Evolutionary conservation across 2,797 vertebrate species (phyloP), one percentile per base, ranked within the genome.

Genomic region (Hemibagrus guttatus): DNA sequence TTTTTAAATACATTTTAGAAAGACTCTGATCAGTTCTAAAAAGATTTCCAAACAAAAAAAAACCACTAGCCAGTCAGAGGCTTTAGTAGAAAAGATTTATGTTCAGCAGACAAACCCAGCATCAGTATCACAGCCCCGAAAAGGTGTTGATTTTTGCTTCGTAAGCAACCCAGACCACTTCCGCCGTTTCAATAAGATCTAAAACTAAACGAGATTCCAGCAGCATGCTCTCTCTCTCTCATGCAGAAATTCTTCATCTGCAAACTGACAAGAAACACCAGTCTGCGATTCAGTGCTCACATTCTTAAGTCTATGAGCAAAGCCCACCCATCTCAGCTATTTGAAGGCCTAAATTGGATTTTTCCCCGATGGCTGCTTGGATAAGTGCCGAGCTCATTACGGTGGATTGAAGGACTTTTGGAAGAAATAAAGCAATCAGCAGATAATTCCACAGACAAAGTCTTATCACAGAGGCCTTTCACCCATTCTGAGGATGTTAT

Each of bases 311-410:
- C 80, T 83, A 59, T 81, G 79, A 87, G 76, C 28, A 46, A 80
- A 82, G 71, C 78, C 78, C 76, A 71, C 74, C 86, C 87, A 86
- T 91, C 72, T 87, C 78, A 28, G 86, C 88, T 90, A 89, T 90
- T 90, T 84, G 91, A 92, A 80, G 83, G 90, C 84, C 87, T 83
- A 87, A 91, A 95, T 94, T 93, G 91, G 92, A 94, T 93, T 93
- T 92, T 76, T 89, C 92, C 92, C 90, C 90, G 91, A 94, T 92
- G 91, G 91, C 90, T 78, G 86, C 91, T 91, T 90, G 94, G 93
- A 95, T 95, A 94, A 95, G 93, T 91, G 92, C 94, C 93, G 92
- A 92, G 89, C 93, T 95, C 93, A 94, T 95, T 94, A 95, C 91
- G 90, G 90, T 91, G 90, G 92, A 93, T 93, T 91, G 92, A 92